Base-by-base conservation (phyloP, 2,797 vertebrate species). In the Lithobates sylvaticus region DNA sequence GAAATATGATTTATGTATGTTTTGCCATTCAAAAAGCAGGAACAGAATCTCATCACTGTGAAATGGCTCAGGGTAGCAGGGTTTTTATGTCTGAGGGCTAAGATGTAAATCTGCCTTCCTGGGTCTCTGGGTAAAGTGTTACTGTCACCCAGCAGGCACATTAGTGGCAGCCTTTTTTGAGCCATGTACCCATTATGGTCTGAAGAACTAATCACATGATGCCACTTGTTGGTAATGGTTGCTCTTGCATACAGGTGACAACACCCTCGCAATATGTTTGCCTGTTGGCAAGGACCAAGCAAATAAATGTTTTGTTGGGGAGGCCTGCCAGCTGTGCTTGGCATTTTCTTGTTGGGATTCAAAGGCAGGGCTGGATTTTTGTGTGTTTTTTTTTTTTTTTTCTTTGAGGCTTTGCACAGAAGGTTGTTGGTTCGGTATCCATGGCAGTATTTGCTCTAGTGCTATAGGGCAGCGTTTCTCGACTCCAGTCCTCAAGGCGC, bases 31-130 rank as follows among this genome's bases (percentile, higher is more conserved):
- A 36, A 71, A 42, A 72, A 8, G 68, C 47, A 72, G 29, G 47
- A 78, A 80, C 68, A 81, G 44, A 72, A 42, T 61, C 36, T n/a
- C 65, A 74, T 73, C 34, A 73, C 80, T 73, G 70, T 82, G 80
- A 73, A 74, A 65, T 64, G 34, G 69, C 69, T 61, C 29, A 36
- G 69, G 50, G 61, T 12, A 65, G 18, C 29, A 36, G 69, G 68
- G 16, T 71, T 16, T 3, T 12, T 9, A 70, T 70, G 4, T 16
- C 68, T 13, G 8, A 42, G 34, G 34, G 69, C 18, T 21, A 8
- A 34, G 5, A 32, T 34, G 13, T 70, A 27, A 26, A 44, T 34
- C 1, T 5, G 29, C 61, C 42, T 26, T 67, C n/a, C 65, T 79
- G 42, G 18, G 21, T 34, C 7, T 16, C 39, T 39, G 32, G 5